Evolutionary conservation across 2,888 invertebrate genomes (phyloP), one percentile per base, ranked within the genome.

Genomic region (Drosophila anomalata): DNA sequence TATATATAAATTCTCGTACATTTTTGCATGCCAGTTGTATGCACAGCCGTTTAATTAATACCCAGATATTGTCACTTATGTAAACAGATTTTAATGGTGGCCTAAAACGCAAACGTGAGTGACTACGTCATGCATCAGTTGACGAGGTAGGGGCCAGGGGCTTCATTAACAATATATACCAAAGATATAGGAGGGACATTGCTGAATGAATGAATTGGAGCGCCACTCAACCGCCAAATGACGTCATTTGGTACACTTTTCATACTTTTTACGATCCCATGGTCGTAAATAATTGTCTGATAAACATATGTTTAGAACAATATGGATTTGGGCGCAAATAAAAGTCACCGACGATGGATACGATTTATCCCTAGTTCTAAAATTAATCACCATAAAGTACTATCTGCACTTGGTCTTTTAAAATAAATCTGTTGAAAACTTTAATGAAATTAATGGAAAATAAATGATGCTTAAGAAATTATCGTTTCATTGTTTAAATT

Each of bases 31-130:
- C 41, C 68, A 53, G 63, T 61, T 65, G 74, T 65, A 36, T 75
- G 69, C 56, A 62, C 52, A 69, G 73, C 75, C 58, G 74, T 85
- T 85, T 79, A 79, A 79, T 82, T 79, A 82, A 73, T 75, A 75
- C 74, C 73, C 71, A 82, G 85, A 84, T 84, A 79, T 62, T 75
- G 79, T 82, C 82, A 67, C 77, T 72, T 69, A 62, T 72, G 79
- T 79, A 74, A 76, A 76, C 73, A 66, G 53, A 75, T 77, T 78
- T 77, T 54, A 59, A 66, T 57, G 59, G 50, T 9, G 41, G 50
- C 26, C 33, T 22, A 41, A 46, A 61, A 61, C 51, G 29, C 5
- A 39, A 47, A 41, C 48, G 67, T 44, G 55, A 59, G 29, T 58
- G 55, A 17, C 33, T 47, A 75, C 75, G 68, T 75, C 78, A 78